Evolutionary conservation across 2,113 vertebrate species (phyloP).

Genomic region (Rutilus rutilus): DNA sequence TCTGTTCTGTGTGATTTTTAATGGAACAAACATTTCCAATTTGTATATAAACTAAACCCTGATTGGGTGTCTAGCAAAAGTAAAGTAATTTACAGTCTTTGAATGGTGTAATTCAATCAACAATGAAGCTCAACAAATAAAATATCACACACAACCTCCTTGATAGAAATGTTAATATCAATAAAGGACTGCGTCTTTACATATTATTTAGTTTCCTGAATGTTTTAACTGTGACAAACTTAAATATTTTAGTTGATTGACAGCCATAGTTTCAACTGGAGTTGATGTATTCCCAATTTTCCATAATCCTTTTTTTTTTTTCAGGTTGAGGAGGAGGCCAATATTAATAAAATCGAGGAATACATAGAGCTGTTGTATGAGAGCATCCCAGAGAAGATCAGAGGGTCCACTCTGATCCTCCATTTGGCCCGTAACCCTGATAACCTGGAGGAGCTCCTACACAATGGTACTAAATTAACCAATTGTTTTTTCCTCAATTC

Average conservation of each 20-base stretch:
- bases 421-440: conserved; percentile 90
- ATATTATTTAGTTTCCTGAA: not conserved
- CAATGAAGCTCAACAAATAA: not conserved
- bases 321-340: conserved; percentile 91
- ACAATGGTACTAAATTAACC: conserved; percentile 80
- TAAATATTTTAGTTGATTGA: not conserved
- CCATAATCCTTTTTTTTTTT: not conserved
- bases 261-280: not conserved
- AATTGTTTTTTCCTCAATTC: not conserved
- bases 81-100: not conserved
- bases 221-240: not conserved
- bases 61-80: not conserved
- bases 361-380: conserved; percentile 93
- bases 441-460: conserved; percentile 89
- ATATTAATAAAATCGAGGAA: conserved; percentile 88
- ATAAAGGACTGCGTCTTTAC: not conserved
- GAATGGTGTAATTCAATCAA: not conserved
- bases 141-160: not conserved
- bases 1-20: not conserved
- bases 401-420: conserved; percentile 88
- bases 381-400: conserved; percentile 88
- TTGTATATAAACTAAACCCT: not conserved
- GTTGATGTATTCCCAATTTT: not conserved
- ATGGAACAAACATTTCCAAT: not conserved
- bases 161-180: not conserved